These are phyloP conservation scores for Drosophila falleni DNA, from an alignment of 2,888 invertebrate species.

Conservation along the genomic window DNA sequence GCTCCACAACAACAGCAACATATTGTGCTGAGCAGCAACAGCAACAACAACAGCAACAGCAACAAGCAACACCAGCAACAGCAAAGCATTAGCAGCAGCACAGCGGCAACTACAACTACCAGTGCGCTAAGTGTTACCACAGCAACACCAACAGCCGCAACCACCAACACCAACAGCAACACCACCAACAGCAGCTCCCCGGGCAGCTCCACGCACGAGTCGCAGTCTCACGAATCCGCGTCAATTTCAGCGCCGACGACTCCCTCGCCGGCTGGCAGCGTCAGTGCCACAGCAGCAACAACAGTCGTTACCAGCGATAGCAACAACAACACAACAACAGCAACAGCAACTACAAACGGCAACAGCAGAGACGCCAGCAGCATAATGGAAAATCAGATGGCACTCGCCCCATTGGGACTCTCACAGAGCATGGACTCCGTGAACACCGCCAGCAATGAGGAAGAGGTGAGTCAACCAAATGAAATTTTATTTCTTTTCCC, in stretches of 20 bases:
- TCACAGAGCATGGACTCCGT: slow-evolving; percentile 99
- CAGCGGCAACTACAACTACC: slow-evolving; percentile 49
- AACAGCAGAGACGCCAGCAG: slow-evolving; percentile 72
- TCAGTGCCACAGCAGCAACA: slow-evolving; percentile 65
- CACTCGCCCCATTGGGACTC: slow-evolving; percentile 91
- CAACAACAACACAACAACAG: slow-evolving; percentile 74
- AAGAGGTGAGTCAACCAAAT: slow-evolving; percentile 91
- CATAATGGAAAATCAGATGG: slow-evolving; percentile 86
- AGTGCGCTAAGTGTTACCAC: slow-evolving; percentile 51
- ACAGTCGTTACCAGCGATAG: slow-evolving; percentile 74
- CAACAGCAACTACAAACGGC: slow-evolving; percentile 61
- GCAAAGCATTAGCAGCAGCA: slow-evolving; percentile 37
- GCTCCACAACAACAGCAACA: slow-evolving; percentile 74
- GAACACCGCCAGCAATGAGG: slow-evolving; percentile 97
- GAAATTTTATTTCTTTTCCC: background rate
- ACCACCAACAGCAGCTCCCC: slow-evolving; percentile 61
- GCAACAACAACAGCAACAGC: slow-evolving; percentile 51
- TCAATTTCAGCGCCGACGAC: slow-evolving; percentile 76
- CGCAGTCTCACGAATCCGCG: slow-evolving; percentile 75
- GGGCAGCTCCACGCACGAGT: slow-evolving; percentile 73
- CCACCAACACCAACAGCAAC: slow-evolving; percentile 32
- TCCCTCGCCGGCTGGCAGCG: slow-evolving; percentile 77
- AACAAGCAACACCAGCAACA: slow-evolving; percentile 65
- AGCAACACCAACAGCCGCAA: slow-evolving; percentile 53
- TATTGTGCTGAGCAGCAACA: slow-evolving; percentile 63